These are phyloP conservation scores for Lasioglossum lativentre DNA, from an alignment of 2,888 invertebrate species.

Conservation along the genomic window DNA sequence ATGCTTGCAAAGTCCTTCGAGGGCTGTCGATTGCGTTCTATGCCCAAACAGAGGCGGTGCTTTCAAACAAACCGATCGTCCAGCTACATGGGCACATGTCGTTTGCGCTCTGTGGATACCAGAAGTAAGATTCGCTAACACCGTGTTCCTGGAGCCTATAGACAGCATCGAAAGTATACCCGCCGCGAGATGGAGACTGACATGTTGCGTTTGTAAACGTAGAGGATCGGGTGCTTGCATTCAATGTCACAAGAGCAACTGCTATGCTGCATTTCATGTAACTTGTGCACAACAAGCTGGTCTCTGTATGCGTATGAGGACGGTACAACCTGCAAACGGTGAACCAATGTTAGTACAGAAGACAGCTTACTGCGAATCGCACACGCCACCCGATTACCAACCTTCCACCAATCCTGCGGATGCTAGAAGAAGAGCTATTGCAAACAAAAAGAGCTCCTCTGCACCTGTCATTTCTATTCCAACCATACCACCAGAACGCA, in stretches of 20 bases:
- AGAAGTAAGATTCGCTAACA: slow-evolving; percentile 98
- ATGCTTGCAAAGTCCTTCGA: slow-evolving; percentile 97
- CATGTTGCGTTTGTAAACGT: slow-evolving; percentile 98
- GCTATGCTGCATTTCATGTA: slow-evolving; percentile 99
- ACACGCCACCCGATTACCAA: slow-evolving; percentile 90
- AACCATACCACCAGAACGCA: slow-evolving; percentile 94
- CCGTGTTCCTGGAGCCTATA: slow-evolving; percentile 98
- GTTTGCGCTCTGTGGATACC: slow-evolving; percentile 99
- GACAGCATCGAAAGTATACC: slow-evolving; percentile 99
- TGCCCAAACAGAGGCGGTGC: slow-evolving; percentile 99
- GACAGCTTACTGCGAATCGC: slow-evolving; percentile 98
- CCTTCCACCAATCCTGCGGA: slow-evolving; percentile 83
- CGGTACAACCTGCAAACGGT: slow-evolving; percentile 89
- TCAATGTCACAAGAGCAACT: slow-evolving; percentile 98
- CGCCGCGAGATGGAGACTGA: slow-evolving; percentile 97
- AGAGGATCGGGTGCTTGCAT: slow-evolving; percentile 97
- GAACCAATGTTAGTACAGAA: slow-evolving; percentile 95
- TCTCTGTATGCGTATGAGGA: slow-evolving; percentile 98
- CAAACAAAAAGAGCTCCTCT: slow-evolving; percentile 92
- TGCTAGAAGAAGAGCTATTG: slow-evolving; percentile 84
- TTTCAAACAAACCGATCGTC: slow-evolving; percentile 98
- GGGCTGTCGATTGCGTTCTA: slow-evolving; percentile 98
- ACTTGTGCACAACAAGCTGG: slow-evolving; percentile 99
- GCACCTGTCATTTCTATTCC: slow-evolving; percentile 97
- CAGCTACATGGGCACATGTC: slow-evolving; percentile 98